Base-by-base conservation (phyloP, 2,888 invertebrate species). In the Lordiphosa fenestrarum region DNA sequence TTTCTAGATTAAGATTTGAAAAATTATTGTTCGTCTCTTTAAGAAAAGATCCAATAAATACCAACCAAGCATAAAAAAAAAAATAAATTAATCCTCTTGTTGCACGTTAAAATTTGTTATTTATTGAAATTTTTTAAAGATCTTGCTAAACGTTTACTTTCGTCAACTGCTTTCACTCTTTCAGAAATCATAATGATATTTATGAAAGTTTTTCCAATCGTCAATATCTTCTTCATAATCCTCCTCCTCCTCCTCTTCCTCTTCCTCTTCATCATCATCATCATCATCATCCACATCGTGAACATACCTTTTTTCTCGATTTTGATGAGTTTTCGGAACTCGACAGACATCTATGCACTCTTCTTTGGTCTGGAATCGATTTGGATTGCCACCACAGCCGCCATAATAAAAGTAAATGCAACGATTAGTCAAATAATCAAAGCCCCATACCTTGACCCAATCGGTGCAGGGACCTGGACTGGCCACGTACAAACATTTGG, bases 371-470 rank as follows among this genome's bases (percentile, higher is more conserved):
- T 49, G 40, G 15, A 75, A 75, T 0, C 75, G 75, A 56, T 75
- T 75, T 0, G 75, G 83, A 60, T 75, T 75, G 0, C 75, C 75
- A 1, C 80, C 75, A 33, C 75, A 75, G 7, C 75, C 83, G 0
- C 80, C 66, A n/a, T 82, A 75, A 15, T 40, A 49, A 38, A 49
- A 75, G 37, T 62, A 60, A 0, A 82, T 71, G 46, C 75, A 75
- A 0, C 69, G 69, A 66, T 75, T 75, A 2, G 55, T 66, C 0
- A 63, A 1, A 10, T 69, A 82, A 25, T 75, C 75, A 19, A 64
- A 75, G 38, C 80, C 75, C 59, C 68, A 75, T 9, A 82, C 75
- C 12, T 71, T 69, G 0, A 53, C 12, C 2, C 23, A 30, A 7
- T 42, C 38, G 3, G 57, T 19, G 36, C 75, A 75, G 12, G 66